Evolutionary conservation across 1,140 invertebrate species (phyloP), one percentile per base, ranked within the genome.

Genomic region (Lamellibrachia luymesi): DNA sequence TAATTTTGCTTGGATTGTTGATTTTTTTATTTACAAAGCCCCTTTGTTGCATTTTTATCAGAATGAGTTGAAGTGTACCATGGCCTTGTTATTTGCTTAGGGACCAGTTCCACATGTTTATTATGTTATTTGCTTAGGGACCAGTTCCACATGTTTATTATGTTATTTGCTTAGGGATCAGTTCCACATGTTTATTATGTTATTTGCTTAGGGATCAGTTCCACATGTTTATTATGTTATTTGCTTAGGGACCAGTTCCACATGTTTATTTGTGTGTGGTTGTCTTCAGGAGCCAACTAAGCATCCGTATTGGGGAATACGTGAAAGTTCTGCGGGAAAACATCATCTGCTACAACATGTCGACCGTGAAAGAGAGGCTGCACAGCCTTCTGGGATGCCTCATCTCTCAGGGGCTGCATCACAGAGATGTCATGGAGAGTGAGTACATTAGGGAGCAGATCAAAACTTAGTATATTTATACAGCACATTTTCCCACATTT

Each of bases 341-440:
- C 64, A 92, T 25, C 93, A 27, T 25, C 8, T 25, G 89, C n/a
- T 51, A 25, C 49, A 89, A 95, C 5, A 51, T 92, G 80, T 92
- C 91, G 1, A 93, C 94, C 49, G 94, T 94, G 38, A 94, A 94
- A 92, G 93, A 94, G 49, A 92, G 95, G 13, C 94, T 96, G 1
- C 92, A 94, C 90, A 91, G 93, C 4, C 94, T 96, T 0, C 91
- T 96, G 90, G 94, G 94, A 93, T 93, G 94, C 8, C 94, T 96
- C 17, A 94, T 96, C 56, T 95, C 93, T 90, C 96, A 96, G 93
- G 94, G 93, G 17, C 94, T 95, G 25, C 94, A 96, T 90, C 95
- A 96, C 49, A 94, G 95, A 92, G 95, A 96, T 93, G 91, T 95
- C 10, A 92, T 95, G 8, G 93, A 95, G 25, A 93, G 96, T 96